Percentiles rank a stretch among this genome's conserved stretches.
Conservation (phyloP, 1,140 invertebrate species). For the Dolichoris vasculosae region DNA sequence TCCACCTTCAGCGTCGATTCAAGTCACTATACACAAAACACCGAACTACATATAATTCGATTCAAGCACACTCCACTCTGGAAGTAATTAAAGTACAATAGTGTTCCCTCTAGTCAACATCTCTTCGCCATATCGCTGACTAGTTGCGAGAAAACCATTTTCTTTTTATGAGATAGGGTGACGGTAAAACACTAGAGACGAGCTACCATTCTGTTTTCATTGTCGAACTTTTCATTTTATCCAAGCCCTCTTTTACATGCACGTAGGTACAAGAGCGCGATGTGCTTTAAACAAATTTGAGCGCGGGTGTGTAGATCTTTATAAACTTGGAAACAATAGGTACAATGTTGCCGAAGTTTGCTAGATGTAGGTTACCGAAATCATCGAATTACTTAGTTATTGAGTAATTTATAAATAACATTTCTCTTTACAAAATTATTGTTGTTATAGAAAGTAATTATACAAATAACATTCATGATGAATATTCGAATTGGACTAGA, state of each 20-base stretch:
- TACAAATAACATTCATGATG: no score
- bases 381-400: not conserved
- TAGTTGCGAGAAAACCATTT: not conserved
- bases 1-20: not conserved
- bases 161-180: conserved; percentile 10
- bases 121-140: conserved; percentile 15
- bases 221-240: not conserved
- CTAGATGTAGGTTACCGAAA: not conserved
- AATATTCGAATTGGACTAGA: no score
- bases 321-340: no score
- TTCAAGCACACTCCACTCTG: conserved; percentile 27
- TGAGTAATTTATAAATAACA: no score
- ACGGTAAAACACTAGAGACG: not conserved
- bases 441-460: no score
- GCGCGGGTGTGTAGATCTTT: no score
- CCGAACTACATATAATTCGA: conserved; percentile 39
- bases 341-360: not conserved
- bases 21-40: conserved; percentile 8
- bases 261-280: not conserved
- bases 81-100: conserved; percentile 38
- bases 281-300: no score
- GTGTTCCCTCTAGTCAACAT: not conserved
- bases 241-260: not conserved
- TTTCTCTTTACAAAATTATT: no score
- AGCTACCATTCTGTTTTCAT: conserved; percentile 15